Evolutionary conservation across 1,140 invertebrate species (phyloP).

Genomic region (Papilio aristodemus): DNA sequence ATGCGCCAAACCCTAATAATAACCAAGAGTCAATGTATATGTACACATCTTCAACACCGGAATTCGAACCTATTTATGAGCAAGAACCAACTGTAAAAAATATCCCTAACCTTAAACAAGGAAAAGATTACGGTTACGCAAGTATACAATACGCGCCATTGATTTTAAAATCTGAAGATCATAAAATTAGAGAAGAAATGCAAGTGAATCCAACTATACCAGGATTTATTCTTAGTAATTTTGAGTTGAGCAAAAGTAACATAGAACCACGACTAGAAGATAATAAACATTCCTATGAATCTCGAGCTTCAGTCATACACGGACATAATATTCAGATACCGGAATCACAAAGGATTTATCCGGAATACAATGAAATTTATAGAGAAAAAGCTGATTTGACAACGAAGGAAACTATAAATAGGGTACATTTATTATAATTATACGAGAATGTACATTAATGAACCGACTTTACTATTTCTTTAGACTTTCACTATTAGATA

Average conservation of each 20-base stretch:
- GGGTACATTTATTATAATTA: not conserved
- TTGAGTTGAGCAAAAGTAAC: conserved; percentile 14
- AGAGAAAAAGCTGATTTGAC: conserved; percentile 9
- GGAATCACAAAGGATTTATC: not conserved
- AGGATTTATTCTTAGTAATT: conserved; percentile 7
- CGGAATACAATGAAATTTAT: not conserved
- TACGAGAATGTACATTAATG: not conserved
- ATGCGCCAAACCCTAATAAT: not conserved
- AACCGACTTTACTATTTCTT: too few species aligned
- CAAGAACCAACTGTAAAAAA: conserved; percentile 7
- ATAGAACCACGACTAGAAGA: conserved; percentile 25
- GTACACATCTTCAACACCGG: conserved; percentile 31
- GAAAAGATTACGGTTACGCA: conserved; percentile 4
- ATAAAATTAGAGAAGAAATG: conserved; percentile 18
- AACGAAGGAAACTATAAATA: conserved; percentile 15
- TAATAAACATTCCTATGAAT: not conserved
- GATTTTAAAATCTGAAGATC: conserved; percentile 25
- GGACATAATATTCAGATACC: conserved; percentile 28
- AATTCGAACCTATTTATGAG: conserved; percentile 20
- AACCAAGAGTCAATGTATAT: conserved; percentile 27
- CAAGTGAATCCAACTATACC: conserved; percentile 12
- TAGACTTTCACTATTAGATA: too few species aligned
- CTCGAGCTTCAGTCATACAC: not conserved
- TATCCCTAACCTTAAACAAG: not conserved
- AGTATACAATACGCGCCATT: conserved; percentile 41